A percentile compares a stretch with the other conserved stretches of the same genome.
Evolutionary conservation across 2,888 invertebrate species (phyloP).

Genomic region (Dione vanillae): DNA sequence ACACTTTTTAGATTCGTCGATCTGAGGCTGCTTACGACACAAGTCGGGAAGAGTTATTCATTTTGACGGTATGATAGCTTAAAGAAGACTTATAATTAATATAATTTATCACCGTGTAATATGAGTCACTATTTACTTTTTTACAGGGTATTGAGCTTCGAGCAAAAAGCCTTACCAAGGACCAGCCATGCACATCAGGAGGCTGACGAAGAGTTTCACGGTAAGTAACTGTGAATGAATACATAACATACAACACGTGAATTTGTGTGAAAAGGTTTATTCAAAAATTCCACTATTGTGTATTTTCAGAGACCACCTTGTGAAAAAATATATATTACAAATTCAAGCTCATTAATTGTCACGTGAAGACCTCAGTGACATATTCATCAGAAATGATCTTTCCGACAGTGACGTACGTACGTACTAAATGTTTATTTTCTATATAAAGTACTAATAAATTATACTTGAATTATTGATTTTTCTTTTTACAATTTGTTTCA

Average conservation of each 20-base stretch:
- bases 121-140: too few relatives aligned
- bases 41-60: not conserved
- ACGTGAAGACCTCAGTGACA: not conserved
- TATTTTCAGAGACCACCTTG: slow-evolving; percentile 15
- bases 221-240: not conserved
- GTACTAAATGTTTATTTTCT: not conserved
- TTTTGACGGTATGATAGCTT: slow-evolving; percentile 1
- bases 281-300: not conserved
- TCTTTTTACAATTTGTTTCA: not conserved
- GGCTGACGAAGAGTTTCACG: slow-evolving; percentile 28
- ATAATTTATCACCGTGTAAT: too few relatives aligned
- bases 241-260: too few relatives aligned
- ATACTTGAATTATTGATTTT: too few relatives aligned
- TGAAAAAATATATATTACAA: too few relatives aligned
- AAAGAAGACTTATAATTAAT: too few relatives aligned
- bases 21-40: slow-evolving; percentile 1
- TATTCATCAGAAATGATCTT: not conserved
- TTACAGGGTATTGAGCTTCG: not conserved
- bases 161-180: not conserved
- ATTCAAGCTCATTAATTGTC: not conserved
- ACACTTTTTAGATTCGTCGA: slow-evolving; percentile 18
- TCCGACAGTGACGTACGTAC: slow-evolving; percentile 4
- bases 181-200: slow-evolving; percentile 11
- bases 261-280: too few relatives aligned
- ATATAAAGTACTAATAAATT: too few relatives aligned